Evolutionary conservation across 1,140 invertebrate species (phyloP), one percentile per base, ranked within the genome.

Genomic region (Neodiprion pinetum): DNA sequence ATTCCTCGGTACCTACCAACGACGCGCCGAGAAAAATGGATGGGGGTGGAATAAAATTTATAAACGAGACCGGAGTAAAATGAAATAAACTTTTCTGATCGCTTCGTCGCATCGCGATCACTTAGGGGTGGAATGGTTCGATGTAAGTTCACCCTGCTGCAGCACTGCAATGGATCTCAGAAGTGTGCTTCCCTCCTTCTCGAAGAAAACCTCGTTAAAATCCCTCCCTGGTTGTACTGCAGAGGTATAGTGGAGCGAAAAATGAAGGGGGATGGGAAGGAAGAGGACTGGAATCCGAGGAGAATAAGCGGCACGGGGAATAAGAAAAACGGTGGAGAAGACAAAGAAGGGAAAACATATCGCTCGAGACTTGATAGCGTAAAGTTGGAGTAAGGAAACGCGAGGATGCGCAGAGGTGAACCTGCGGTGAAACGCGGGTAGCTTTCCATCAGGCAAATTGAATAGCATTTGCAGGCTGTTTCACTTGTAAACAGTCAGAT

Each of bases 371-470:
- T 14, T 65, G 61, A 65, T 14, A 65, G 61, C 12, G 61, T 65
- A 65, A 65, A 65, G 17, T 40, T 40, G 61, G 61, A 1, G 61
- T 14, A 65, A 17, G 61, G 61, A 65, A 17, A 65, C 12, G 61
- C 67, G 68, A 67, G 67, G 49, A 73, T 49, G 74, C 12, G n/a
- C 72, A 67, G 73, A 72, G 74, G 74, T 61, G 53, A 61, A 61
- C 53, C 53, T 61, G 53, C 53, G 53, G 53, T 9, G 74, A 75
- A 81, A 75, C 79, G 73, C 78, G 72, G 70, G 74, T 74, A 71
- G 77, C 80, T 79, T 82, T 82, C 78, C 80, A 82, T 82, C 80
- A 81, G 80, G 76, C 80, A 82, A 82, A 82, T 82, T 81, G 80
- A 82, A 82, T 82, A 81, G 80, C 78, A 81, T 81, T 81, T 78